These are phyloP conservation scores for Notospermus geniculatus DNA, from an alignment of 1,140 invertebrate genomes.

Conservation along the genomic window DNA sequence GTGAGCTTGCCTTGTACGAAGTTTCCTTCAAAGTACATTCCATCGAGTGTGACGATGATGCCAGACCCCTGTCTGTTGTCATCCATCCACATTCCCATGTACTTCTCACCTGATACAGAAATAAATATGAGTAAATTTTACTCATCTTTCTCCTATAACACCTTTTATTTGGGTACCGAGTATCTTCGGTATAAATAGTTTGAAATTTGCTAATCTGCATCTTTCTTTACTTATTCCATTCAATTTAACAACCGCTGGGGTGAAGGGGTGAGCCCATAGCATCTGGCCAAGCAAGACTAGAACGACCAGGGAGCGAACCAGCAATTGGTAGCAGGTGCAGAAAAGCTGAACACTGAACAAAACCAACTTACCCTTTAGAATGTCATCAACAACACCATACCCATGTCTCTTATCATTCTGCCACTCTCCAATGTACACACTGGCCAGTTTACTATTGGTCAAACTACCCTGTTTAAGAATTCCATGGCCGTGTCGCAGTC, in stretches of 20 bases:
- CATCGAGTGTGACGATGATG: slow-evolving; percentile 81
- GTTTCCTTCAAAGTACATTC: slow-evolving; percentile 84
- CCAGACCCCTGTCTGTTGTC: slow-evolving; percentile 78
- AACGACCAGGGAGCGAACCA: too few species aligned
- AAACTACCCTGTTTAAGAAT: slow-evolving; percentile 77
- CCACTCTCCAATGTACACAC: slow-evolving; percentile 85
- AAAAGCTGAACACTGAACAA: slow-evolving; percentile 61
- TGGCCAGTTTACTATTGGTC: slow-evolving; percentile 66
- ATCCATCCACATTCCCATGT: slow-evolving; percentile 81
- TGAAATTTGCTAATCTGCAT: neutral
- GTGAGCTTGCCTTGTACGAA: slow-evolving; percentile 75
- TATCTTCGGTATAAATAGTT: neutral
- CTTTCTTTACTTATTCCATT: too few species aligned
- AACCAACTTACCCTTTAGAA: slow-evolving; percentile 58
- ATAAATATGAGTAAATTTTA: neutral
- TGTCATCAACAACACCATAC: slow-evolving; percentile 85
- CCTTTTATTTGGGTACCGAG: neutral
- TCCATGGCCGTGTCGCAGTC: slow-evolving; percentile 78
- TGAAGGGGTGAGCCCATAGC: too few species aligned
- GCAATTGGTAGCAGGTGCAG: too few species aligned
- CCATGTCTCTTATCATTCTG: slow-evolving; percentile 71
- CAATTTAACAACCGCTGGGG: too few species aligned
- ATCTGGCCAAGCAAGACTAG: too few species aligned
- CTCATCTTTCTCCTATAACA: neutral
- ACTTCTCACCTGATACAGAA: slow-evolving; percentile 72